Base-by-base conservation (phyloP, 2,113 vertebrate genomes). In the Chauna torquata region DNA sequence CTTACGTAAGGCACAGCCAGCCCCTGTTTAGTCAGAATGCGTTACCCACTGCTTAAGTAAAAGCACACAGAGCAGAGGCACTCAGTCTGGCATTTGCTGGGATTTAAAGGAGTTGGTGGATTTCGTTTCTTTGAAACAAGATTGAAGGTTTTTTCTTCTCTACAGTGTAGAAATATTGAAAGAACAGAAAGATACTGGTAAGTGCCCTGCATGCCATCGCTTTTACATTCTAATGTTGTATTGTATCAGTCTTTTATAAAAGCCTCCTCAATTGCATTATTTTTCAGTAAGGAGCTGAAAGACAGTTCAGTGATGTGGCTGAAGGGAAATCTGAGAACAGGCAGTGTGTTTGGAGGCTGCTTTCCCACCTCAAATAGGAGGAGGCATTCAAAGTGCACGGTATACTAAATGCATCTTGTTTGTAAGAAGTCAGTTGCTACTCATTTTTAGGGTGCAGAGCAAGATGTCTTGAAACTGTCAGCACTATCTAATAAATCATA, bases 1-100 rank as follows among this genome's bases (percentile, higher is more conserved):
- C 97, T 98, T 97, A 96, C 64, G 47, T 97, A 96, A 85, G 77
- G 93, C 91, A 90, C 89, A 77, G 94, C 96, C 96, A 40, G 97
- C 97, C 95, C 96, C 94, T 76, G 64, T 88, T n/a, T 22, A 92
- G 94, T 92, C 96, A 77, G 92, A 92, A 96, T 90, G 91, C 62
- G 3, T 97, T 97, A 86, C 93, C 94, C 94, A 74, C 90, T 13
- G 86, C 95, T 96, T 55, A 95, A 98, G 92, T 97, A 90, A 97
- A 96, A 95, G 96, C 97, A 92, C 92, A 55, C 54, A 6, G 92
- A 97, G 76, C 92, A 94, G 85, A 94, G 66, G 64, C 95, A 32
- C 70, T 92, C 92, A 62, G 76, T 82, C 91, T 96, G 77, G 75
- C 90, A 92, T 93, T 93, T 94, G 91, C 87, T 54, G 86, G 38